Evolutionary conservation across 2,888 invertebrate species (phyloP), one percentile per base, ranked within the genome.

Genomic region (Muscina levida): DNA sequence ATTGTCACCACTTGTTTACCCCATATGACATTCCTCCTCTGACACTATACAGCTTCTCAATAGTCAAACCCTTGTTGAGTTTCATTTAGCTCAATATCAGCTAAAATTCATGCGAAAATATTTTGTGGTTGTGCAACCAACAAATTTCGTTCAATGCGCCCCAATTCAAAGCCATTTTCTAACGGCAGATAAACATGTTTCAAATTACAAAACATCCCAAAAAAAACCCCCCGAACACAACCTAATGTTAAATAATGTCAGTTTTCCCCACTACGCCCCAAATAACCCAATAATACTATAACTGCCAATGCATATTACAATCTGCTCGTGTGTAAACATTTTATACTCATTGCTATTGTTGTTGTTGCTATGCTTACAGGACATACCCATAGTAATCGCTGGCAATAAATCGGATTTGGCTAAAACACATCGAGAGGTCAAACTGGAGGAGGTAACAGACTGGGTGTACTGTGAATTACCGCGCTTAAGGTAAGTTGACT

Each of bases 371-470:
- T 66, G 5, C 72, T 67, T 59, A 65, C 92, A 95, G 92, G 95
- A 95, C 85, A 93, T 97, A 77, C 97, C 97, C 42, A 95, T 96
- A 85, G 95, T 97, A 37, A 93, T 97, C 72, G 96, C 95, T 13
- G 97, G 96, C 72, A 97, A 97, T 91, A 97, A 97, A 91, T 92
- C 93, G 82, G 97, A 97, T 89, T 91, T 96, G 77, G 94, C 95
- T 10, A 90, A 92, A 83, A 93, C 94, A 76, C 93, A 94, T 86
- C 90, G 94, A 72, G 94, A 95, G 90, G 94, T 95, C 74, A 92
- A 93, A 82, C 93, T 94, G 85, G 96, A 96, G 88, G 95, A 96
- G 87, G 95, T 95, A 37, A 93, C 94, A 81, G 95, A 95, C 88
- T 96, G 96, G 96, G 92, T 95, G 17, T 94, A 93, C 91, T 95